These are phyloP conservation scores for Ceramica pisi DNA, from an alignment of 2,888 invertebrate genomes.

Conservation along the genomic window DNA sequence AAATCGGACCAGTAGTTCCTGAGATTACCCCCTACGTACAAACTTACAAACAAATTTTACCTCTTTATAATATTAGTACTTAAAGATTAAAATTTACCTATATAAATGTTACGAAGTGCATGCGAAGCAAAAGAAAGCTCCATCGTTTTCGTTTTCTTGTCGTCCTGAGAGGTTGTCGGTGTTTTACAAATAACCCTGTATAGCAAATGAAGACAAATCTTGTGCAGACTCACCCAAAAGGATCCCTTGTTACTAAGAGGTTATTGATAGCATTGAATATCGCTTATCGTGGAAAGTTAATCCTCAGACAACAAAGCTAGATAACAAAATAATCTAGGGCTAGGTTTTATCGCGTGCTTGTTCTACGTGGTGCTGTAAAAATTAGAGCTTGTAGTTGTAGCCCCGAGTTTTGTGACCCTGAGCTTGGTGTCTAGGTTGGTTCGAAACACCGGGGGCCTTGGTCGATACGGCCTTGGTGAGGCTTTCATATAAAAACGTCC, in stretches of 20 bases:
- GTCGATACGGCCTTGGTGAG: constrained; percentile 58
- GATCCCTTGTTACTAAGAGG: constrained; percentile 5
- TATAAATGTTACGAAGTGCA: too few relatives aligned
- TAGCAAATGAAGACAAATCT: not conserved
- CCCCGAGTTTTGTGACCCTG: constrained; percentile 45
- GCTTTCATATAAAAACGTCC: constrained; percentile 19
- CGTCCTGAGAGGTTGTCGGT: too few relatives aligned
- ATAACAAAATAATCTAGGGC: constrained; percentile 14
- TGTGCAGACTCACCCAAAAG: not conserved
- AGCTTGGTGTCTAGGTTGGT: constrained; percentile 54
- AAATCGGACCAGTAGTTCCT: too few relatives aligned
- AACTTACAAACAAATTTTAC: too few relatives aligned
- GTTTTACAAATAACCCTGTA: too few relatives aligned
- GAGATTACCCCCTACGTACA: too few relatives aligned
- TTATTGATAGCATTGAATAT: constrained; percentile 4
- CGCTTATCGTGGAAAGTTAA: constrained; percentile 31
- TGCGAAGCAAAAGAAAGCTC: too few relatives aligned
- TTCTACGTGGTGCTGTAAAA: constrained; percentile 1
- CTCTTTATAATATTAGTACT: too few relatives aligned
- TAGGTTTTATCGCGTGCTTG: constrained; percentile 25
- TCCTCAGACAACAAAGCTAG: constrained; percentile 29
- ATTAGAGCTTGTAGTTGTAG: constrained; percentile 17
- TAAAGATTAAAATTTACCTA: too few relatives aligned
- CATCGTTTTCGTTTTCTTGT: too few relatives aligned
- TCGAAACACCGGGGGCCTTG: constrained; percentile 57